These are phyloP conservation scores for Sipha flava DNA, from an alignment of 1,140 invertebrate genomes.

Conservation along the genomic window DNA sequence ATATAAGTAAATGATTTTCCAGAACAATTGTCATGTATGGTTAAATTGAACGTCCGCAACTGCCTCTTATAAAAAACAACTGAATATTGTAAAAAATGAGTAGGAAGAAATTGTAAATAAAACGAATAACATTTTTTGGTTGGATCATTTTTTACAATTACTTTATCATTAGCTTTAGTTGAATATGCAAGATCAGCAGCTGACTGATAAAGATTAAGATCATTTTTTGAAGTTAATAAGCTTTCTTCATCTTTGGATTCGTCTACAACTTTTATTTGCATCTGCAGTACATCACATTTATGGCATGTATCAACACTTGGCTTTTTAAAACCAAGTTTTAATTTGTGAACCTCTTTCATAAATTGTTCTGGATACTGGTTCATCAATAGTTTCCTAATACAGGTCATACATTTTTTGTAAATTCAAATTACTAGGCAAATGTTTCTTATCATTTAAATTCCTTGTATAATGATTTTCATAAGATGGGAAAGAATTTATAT, in stretches of 20 bases:
- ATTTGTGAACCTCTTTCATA: constrained; percentile 24
- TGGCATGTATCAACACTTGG: constrained; percentile 34
- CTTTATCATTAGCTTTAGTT: constrained; percentile 4
- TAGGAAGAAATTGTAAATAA: constrained; percentile 43
- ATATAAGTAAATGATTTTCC: constrained; percentile 40
- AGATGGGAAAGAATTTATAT: background rate
- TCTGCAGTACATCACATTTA: constrained; percentile 34
- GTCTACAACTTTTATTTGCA: constrained; percentile 27
- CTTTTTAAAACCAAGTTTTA: constrained; percentile 35
- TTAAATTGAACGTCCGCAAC: constrained; percentile 44
- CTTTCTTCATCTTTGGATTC: background rate
- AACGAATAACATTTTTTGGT: constrained; percentile 37
- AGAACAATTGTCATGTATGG: constrained; percentile 39
- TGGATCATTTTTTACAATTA: constrained; percentile 33
- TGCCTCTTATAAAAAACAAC: constrained; percentile 42
- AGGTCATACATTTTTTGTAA: background rate
- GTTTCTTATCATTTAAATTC: background rate
- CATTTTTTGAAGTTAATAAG: background rate
- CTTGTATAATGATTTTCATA: background rate
- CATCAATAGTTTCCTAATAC: background rate
- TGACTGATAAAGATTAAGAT: constrained; percentile 11
- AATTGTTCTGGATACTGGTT: background rate
- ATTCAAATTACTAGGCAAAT: background rate
- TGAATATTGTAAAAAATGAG: constrained; percentile 38
- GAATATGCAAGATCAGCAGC: constrained; percentile 22